Conservation (phyloP, 2,113 vertebrate species). For the Anseranas semipalmata region DNA sequence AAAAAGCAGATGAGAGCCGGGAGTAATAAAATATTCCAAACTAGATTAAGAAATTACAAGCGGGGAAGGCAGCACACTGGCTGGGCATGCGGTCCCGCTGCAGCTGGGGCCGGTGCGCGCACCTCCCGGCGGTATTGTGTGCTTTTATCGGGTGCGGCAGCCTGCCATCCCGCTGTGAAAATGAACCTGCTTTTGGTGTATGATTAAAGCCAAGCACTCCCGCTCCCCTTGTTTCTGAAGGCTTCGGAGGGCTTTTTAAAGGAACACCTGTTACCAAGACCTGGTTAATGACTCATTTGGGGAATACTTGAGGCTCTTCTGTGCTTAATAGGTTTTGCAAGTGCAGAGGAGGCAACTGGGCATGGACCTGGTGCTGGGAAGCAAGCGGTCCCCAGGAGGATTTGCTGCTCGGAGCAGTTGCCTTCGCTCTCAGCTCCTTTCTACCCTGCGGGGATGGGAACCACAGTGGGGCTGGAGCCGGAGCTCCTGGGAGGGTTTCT, state of each 20-base stretch:
- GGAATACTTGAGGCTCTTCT: neutral
- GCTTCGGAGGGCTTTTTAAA: neutral
- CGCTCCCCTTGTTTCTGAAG: neutral
- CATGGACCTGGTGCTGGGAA: neutral
- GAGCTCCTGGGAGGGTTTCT: neutral
- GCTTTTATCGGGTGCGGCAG: neutral
- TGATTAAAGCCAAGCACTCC: neutral
- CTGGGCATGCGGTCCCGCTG: neutral
- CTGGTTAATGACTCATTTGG: neutral
- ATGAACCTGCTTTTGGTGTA: neutral
- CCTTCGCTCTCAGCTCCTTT: fast-evolving
- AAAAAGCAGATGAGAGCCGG: neutral
- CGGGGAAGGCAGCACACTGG: neutral
- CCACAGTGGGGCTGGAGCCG: fast-evolving
- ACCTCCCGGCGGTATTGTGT: neutral
- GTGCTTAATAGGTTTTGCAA: neutral
- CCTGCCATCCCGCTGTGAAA: neutral
- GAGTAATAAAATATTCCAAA: conserved; percentile 48
- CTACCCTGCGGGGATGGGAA: neutral
- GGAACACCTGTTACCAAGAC: conserved; percentile 15
- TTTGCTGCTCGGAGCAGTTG: neutral
- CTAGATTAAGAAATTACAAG: conserved; percentile 26
- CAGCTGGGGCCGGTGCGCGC: neutral
- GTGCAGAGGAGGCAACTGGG: neutral
- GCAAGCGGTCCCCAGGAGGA: fast-evolving